Evolutionary conservation across 23 tunicate genomes (phyloP).

Genomic region (Aplidium turbinatum): DNA sequence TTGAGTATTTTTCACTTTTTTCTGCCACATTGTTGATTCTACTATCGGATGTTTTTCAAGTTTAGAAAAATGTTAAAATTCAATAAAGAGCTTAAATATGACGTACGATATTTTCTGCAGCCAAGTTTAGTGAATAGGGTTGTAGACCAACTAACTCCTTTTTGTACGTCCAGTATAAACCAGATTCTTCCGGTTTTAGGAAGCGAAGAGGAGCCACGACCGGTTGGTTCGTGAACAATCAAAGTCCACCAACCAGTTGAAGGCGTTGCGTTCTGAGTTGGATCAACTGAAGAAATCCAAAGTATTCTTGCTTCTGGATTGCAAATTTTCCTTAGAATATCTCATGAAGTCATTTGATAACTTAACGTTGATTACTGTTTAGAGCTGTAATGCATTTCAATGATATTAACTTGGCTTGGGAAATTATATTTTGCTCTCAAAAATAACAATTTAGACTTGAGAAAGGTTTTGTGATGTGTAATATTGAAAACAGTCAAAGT

Average conservation of each 20-base stretch:
- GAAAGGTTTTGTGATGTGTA: no score
- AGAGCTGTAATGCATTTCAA: no score
- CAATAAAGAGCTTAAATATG: background rate
- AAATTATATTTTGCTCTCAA: no score
- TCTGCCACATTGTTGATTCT: background rate
- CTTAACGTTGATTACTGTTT: no score
- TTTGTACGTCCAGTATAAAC: background rate
- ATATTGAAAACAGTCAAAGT: no score
- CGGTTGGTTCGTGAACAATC: constrained; percentile 65
- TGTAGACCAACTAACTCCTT: no score
- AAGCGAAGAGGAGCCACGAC: constrained; percentile 71
- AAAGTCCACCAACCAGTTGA: constrained; percentile 59
- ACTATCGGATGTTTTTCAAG: no score
- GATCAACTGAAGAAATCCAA: constrained; percentile 75
- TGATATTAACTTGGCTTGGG: no score
- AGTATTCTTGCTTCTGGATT: constrained; percentile 29
- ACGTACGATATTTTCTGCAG: background rate
- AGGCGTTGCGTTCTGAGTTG: constrained; percentile 53
- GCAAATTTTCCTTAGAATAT: no score
- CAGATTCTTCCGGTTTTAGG: constrained; percentile 3
- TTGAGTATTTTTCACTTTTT: background rate
- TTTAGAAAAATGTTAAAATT: background rate
- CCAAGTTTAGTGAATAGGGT: no score
- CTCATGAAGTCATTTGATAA: background rate
- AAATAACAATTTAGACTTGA: no score